Conservation (phyloP, 2,888 invertebrate species). For the Drosophila anomelani region DNA sequence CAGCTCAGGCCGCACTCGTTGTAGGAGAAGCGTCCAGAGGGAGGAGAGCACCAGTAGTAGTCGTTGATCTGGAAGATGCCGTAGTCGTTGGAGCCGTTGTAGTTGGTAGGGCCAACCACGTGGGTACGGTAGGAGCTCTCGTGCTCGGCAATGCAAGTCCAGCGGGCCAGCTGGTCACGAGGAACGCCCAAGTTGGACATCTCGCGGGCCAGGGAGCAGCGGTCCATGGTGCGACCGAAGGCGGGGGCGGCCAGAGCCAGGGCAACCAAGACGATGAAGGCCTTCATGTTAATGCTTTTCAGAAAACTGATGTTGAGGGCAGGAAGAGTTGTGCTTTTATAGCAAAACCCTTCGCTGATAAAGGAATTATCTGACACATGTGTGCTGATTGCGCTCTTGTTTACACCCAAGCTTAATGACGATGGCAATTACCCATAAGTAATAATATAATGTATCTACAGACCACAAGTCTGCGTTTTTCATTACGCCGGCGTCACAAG, state of each 20-base stretch:
- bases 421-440: neutral
- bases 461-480: neutral
- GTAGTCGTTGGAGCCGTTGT: conserved; percentile 84
- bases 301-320: conserved; percentile 5
- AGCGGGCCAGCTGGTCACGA: conserved; percentile 64
- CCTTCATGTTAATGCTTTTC: conserved; percentile 12
- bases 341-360: conserved; percentile 6
- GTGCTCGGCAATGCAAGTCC: conserved; percentile 80
- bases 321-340: conserved; percentile 34
- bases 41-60: conserved; percentile 81
- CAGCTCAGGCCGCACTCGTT: conserved; percentile 76
- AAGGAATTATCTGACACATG: neutral
- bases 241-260: conserved; percentile 26
- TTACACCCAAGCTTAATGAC: conserved; percentile 10
- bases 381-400: neutral
- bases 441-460: neutral
- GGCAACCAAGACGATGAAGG: conserved; percentile 36
- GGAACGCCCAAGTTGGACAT: conserved; percentile 78
- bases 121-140: conserved; percentile 83
- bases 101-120: conserved; percentile 84
- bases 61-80: conserved; percentile 83
- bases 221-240: conserved; percentile 44
- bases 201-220: conserved; percentile 74
- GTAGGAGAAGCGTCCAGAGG: conserved; percentile 63
- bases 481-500: neutral